Evolutionary conservation across 2,888 invertebrate genomes (phyloP), one percentile per base, ranked within the genome.

Genomic region (Clivina fossor): DNA sequence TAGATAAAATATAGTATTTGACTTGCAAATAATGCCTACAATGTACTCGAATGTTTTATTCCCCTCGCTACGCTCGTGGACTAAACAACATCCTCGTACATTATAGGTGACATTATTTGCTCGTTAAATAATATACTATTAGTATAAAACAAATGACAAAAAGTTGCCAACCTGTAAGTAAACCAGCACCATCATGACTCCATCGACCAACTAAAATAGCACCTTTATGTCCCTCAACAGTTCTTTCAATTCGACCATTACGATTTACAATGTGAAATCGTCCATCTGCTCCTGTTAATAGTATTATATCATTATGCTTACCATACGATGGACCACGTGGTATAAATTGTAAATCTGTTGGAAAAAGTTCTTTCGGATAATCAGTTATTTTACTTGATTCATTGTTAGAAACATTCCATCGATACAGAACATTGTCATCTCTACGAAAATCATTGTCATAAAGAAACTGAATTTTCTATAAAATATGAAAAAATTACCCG

Each of bases 171-270:
- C 92, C 88, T 68, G 93, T 96, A 9, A 96, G 77, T 38, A 99
- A 80, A n/a, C 95, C 92, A 20, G 93, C 88, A 2, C 95, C 98
- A 75, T 97, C 97, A 49, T 87, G 87, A 72, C 93, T 94, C 98
- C 98, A 99, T 66, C 88, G 84, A 1, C 91, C 92, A 44, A 86
- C 82, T 16, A 95, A 79, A 56, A 93, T 88, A 8, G 98, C 96
- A 1, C 94, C 86, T 69, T 87, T 86, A 70, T 99, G 99, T 13
- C 94, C 98, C 33, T 90, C 89, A 0, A 97, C 88, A 60, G 83
- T 88, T 70, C 95, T 91, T 71, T 99, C 99, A 54, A 96, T 85
- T 20, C 96, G 81, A 0, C 96, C 97, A 65, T 84, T 88, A 68
- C 89, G 87, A 66, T 88, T 91, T 13, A 97, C 79, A 55, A 99